Evolutionary conservation across 1,140 invertebrate species (phyloP).

Genomic region (Diorhabda sublineata): DNA sequence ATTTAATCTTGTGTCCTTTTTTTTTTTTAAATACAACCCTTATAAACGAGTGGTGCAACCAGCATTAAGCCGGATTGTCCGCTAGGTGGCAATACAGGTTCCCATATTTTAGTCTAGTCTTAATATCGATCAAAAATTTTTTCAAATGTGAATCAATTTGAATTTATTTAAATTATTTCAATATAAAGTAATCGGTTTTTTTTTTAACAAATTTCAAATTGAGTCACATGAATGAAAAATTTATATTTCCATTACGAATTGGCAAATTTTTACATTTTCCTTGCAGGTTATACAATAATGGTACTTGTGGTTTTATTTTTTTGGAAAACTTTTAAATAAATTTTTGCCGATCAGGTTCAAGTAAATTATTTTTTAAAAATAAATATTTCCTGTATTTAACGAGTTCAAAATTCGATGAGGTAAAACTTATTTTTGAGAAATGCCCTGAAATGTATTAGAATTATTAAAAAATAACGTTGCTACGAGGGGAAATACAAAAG

Average conservation of each 20-base stretch:
- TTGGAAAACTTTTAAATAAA: too few species aligned
- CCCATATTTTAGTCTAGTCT: constrained; percentile 25
- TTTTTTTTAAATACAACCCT: not conserved
- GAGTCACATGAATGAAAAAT: constrained; percentile 10
- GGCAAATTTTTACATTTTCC: not conserved
- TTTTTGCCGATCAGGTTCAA: too few species aligned
- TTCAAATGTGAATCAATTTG: not conserved
- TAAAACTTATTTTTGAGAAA: too few species aligned
- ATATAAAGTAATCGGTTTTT: not conserved
- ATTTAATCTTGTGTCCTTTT: too few species aligned
- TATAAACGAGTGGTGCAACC: constrained; percentile 35
- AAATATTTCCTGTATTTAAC: too few species aligned
- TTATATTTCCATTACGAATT: too few species aligned
- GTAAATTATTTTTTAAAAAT: too few species aligned
- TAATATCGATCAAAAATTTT: not conserved
- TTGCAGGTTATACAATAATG: constrained; percentile 3
- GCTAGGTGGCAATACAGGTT: constrained; percentile 36
- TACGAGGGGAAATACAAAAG: too few species aligned
- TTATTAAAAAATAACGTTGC: too few species aligned
- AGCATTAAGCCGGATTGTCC: constrained; percentile 31
- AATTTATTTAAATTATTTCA: not conserved
- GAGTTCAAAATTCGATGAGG: too few species aligned
- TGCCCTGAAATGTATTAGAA: too few species aligned
- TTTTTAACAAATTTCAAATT: not conserved
- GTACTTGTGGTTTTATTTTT: too few species aligned